Evolutionary conservation across 2,888 invertebrate species (phyloP), one percentile per base, ranked within the genome.

Genomic region (Lysandra bellargus): DNA sequence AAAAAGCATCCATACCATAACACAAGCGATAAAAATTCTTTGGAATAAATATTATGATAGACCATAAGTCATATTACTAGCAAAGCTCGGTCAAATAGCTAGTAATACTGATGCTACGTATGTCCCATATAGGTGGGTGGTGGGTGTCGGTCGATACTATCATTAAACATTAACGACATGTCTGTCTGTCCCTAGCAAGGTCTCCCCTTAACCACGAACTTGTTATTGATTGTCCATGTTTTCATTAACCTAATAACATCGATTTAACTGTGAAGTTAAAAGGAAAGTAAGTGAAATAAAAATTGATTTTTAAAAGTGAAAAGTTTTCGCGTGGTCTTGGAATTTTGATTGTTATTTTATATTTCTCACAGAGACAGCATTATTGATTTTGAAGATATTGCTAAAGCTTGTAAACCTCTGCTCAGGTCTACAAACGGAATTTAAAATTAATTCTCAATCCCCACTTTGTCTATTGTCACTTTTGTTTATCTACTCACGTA

Each of bases 81-180:
- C 69, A 69, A 37, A 69, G 17, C 23, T 23, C 23, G 23, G 23
- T 23, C 23, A 23, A 23, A 23, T 23, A 23, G 23, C 23, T 23
- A 23, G 37, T 37, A 69, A 2, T 9, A 37, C 33, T 33, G 69
- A 69, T 69, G 33, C 69, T 6, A 69, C 69, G 17, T 57, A 80
- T 80, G 82, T 82, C 78, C 80, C 78, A 81, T 74, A 74, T 80
- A 80, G 76, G 74, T 7, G 37, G 30, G 78, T 75, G 33, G 78
- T 78, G 77, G 79, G 53, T 40, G 76, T 2, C 80, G 82, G 92
- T 92, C 92, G 89, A 86, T 84, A 84, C 81, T 82, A 76, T 85
- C 91, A 91, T 93, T 91, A 92, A 91, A 91, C 85, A 92, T 92
- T 92, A 87, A 92, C 82, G 87, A 85, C 84, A 82, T 90, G 89